These are phyloP conservation scores for Cassiopea xamachana DNA, from an alignment of 30 jellyfish, hydroid and myxozoan species.

Conservation along the genomic window DNA sequence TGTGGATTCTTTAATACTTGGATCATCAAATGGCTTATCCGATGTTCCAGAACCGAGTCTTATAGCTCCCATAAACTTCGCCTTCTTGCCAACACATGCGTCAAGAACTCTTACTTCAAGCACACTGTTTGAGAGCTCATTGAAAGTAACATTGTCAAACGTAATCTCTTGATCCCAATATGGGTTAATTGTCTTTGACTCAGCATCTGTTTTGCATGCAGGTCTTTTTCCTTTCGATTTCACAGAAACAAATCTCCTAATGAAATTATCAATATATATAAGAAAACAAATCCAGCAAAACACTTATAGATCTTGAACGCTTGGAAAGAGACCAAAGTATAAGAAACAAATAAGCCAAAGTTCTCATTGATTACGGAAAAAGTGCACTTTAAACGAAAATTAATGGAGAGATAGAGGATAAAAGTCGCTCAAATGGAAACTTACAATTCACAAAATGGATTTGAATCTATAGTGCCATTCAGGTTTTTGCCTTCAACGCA, in stretches of 20 bases:
- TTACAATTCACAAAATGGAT: conserved; percentile 85
- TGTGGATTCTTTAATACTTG: conserved; percentile 77
- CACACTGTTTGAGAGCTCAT: conserved; percentile 66
- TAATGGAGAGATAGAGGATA: no score
- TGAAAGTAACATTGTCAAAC: conserved; percentile 69
- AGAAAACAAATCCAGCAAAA: no score
- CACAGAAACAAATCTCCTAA: conserved; percentile 32
- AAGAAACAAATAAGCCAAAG: no score
- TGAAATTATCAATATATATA: neutral
- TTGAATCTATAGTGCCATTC: conserved; percentile 44
- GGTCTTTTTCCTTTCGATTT: conserved; percentile 45
- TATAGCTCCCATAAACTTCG: conserved; percentile 74
- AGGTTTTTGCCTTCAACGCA: conserved; percentile 71
- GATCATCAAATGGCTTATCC: conserved; percentile 77
- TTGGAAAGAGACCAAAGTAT: no score
- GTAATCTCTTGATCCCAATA: conserved; percentile 80
- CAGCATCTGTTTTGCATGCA: conserved; percentile 50
- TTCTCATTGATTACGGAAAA: no score
- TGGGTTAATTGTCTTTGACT: conserved; percentile 78
- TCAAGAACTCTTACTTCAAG: conserved; percentile 86
- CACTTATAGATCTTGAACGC: no score
- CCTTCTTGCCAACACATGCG: conserved; percentile 65
- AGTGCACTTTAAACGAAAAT: no score
- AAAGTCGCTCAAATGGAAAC: neutral
- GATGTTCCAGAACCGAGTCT: conserved; percentile 86